These are phyloP conservation scores for Gila orcuttii DNA, from an alignment of 2,113 vertebrate genomes.

Conservation along the genomic window DNA sequence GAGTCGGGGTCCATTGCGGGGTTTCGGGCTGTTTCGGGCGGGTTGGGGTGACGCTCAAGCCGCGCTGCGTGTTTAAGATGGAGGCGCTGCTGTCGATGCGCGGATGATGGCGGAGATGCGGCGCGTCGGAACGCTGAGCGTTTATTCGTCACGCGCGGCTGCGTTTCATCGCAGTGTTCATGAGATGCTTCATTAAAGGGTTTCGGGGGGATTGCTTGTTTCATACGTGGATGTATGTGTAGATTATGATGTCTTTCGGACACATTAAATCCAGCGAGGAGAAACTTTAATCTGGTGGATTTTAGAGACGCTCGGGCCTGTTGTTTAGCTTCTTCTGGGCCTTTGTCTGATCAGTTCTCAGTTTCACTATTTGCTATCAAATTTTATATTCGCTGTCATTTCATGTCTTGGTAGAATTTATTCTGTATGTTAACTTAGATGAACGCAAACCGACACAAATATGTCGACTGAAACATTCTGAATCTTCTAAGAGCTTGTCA, in stretches of 20 bases:
- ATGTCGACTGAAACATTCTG: neutral
- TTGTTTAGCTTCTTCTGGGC: neutral
- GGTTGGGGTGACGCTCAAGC: conserved; percentile 58
- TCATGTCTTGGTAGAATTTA: neutral
- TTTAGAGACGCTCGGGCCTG: neutral
- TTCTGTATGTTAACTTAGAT: neutral
- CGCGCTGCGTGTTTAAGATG: conserved; percentile 63
- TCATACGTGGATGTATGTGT: neutral
- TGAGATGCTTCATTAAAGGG: neutral
- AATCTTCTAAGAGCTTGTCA: neutral
- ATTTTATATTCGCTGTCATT: neutral
- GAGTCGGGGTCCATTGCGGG: conserved; percentile 55
- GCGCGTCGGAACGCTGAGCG: neutral
- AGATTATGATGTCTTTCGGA: too few relatives aligned
- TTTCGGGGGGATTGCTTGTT: neutral
- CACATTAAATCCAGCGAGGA: neutral
- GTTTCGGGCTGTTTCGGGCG: neutral
- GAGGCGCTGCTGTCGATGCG: conserved; percentile 34
- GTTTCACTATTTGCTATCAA: neutral
- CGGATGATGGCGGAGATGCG: conserved; percentile 52
- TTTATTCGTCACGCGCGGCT: neutral
- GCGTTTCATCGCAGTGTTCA: conserved; percentile 32
- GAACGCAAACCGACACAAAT: neutral
- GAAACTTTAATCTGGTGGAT: neutral
- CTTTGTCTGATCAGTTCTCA: neutral